Conservation (phyloP, 2,797 vertebrate species). For the Hemitrygon akajei region DNA sequence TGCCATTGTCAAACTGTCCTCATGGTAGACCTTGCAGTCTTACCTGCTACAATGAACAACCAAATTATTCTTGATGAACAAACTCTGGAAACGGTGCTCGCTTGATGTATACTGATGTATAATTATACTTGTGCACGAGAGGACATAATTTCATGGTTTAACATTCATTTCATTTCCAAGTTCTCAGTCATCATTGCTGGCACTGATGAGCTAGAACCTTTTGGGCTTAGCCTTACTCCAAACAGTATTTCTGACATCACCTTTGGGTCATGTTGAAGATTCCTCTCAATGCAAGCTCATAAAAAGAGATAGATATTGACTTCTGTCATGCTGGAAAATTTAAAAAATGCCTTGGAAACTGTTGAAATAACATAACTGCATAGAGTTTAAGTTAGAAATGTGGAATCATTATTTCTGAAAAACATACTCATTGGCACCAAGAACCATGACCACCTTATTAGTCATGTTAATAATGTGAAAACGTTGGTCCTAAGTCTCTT, state of each 20-base stretch:
- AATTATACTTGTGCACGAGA: too few relatives aligned
- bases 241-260: not conserved
- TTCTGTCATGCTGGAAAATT: not conserved
- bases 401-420: not conserved
- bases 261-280: not conserved
- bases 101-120: too few relatives aligned
- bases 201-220: not conserved
- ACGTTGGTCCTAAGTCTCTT: not conserved
- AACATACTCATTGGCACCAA: not conserved
- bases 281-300: not conserved
- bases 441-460: not conserved
- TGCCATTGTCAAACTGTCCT: not conserved
- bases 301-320: not conserved
- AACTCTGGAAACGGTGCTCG: too few relatives aligned
- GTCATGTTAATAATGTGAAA: not conserved
- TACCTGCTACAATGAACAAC: not conserved
- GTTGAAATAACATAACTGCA: not conserved
- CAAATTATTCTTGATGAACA: too few relatives aligned
- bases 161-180: not conserved
- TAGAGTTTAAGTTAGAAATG: not conserved
- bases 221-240: not conserved
- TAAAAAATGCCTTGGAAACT: not conserved
- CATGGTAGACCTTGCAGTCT: not conserved
- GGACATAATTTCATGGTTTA: not conserved
- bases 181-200: not conserved